A percentile compares a stretch with the other conserved stretches of the same genome.
phyloP scores from a whole-genome alignment of 2,888 invertebrate species.

The Eugnorisma glareosa region DNA sequence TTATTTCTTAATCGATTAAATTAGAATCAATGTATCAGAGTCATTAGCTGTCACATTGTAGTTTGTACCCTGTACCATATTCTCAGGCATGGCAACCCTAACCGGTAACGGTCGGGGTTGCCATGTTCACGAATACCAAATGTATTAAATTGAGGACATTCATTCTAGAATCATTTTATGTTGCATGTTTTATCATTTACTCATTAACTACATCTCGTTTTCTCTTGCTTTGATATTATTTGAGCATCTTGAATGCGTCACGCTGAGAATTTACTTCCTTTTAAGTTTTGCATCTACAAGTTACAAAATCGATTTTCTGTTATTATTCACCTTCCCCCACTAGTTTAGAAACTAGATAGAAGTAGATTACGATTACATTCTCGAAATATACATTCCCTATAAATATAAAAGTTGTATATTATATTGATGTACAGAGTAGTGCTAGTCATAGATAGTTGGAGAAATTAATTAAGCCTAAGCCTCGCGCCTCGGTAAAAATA shows the following conservation, averaged over 20 bases:
- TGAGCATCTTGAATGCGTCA: slow-evolving; percentile 50
- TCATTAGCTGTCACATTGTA: slow-evolving; percentile 50
- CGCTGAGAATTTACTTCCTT: slow-evolving; percentile 32
- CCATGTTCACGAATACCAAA: slow-evolving; percentile 38
- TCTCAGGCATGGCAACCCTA: slow-evolving; percentile 36
- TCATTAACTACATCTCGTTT: slow-evolving; percentile 69
- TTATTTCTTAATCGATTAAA: slow-evolving; percentile 10
- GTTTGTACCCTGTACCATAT: slow-evolving; percentile 37
- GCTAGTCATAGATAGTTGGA: slow-evolving; percentile 52
- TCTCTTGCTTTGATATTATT: slow-evolving; percentile 54
- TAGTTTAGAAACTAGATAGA: slow-evolving; percentile 62
- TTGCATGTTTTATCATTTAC: slow-evolving; percentile 85
- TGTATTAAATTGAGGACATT: slow-evolving; percentile 79
- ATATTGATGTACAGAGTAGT: slow-evolving; percentile 59
- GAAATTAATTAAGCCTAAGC: slow-evolving; percentile 12
- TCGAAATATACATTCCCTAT: slow-evolving; percentile 8
- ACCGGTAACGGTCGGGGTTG: slow-evolving; percentile 6
- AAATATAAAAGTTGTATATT: slow-evolving; percentile 44
- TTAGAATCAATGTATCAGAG: slow-evolving; percentile 32
- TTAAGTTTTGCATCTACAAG: slow-evolving; percentile 45
- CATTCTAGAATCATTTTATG: slow-evolving; percentile 81
- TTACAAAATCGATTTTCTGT: slow-evolving; percentile 43
- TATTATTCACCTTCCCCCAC: slow-evolving; percentile 66
- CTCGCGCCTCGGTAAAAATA: slow-evolving; percentile 5
- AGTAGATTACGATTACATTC: slow-evolving; percentile 21